Conservation (phyloP, 1,140 invertebrate species). For the Idris sp. region DNA sequence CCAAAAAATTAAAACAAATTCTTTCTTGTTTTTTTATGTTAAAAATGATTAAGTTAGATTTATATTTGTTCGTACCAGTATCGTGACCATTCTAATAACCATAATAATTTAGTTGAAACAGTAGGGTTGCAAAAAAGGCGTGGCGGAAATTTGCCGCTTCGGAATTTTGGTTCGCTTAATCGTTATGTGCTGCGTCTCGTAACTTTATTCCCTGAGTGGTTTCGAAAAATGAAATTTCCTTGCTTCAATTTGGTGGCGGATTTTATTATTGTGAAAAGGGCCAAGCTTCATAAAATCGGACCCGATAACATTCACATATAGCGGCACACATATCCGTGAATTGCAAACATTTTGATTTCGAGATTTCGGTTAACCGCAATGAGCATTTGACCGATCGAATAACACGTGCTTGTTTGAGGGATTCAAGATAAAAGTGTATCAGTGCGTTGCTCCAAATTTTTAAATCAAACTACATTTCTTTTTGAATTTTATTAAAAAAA, state of each 20-base stretch:
- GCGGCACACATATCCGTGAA: conserved; percentile 30
- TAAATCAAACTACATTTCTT: too few species aligned
- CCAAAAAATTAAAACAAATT: too few species aligned
- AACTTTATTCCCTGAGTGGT: conserved; percentile 43
- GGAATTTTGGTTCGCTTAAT: conserved; percentile 49
- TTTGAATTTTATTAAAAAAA: too few species aligned
- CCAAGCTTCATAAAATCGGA: conserved; percentile 26
- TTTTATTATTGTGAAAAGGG: conserved; percentile 31
- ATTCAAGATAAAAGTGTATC: too few species aligned
- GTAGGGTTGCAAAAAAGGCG: too few species aligned
- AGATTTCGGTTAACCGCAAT: conserved; percentile 24
- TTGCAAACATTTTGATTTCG: conserved; percentile 37
- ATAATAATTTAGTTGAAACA: too few species aligned
- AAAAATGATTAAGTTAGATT: too few species aligned
- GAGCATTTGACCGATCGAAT: conserved; percentile 1
- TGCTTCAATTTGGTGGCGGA: conserved; percentile 32
- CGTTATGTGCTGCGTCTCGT: conserved; percentile 47
- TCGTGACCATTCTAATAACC: too few species aligned
- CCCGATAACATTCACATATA: conserved; percentile 23
- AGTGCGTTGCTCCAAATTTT: too few species aligned
- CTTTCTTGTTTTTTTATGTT: too few species aligned
- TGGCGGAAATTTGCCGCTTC: conserved; percentile 27
- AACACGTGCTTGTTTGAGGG: background rate
- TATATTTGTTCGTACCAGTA: too few species aligned
- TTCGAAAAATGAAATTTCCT: conserved; percentile 54